Evolutionary conservation across 2,797 vertebrate genomes (phyloP).

Genomic region (Tolypeutes matacus): DNA sequence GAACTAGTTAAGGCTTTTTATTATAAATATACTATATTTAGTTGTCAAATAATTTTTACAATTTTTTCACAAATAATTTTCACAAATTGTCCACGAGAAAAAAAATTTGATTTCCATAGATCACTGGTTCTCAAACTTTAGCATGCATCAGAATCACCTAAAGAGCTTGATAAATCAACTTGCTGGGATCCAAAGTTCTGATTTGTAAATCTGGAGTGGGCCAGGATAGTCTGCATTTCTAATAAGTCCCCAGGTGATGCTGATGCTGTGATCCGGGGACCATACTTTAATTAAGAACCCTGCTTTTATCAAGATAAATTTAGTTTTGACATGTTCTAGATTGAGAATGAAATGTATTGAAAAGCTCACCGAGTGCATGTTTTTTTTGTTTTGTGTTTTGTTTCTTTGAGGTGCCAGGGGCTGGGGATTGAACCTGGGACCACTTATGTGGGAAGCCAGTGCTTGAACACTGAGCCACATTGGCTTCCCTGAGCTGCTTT

Average conservation of each 20-base stretch:
- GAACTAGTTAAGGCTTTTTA: neutral
- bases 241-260: neutral
- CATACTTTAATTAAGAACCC: neutral
- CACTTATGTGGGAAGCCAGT: no score
- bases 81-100: neutral
- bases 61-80: no score
- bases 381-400: no score
- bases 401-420: no score
- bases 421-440: no score
- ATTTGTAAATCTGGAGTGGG: accelerated
- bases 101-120: neutral
- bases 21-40: neutral
- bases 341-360: neutral
- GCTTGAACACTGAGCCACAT: no score
- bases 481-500: no score
- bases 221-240: neutral
- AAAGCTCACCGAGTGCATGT: no score
- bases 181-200: no score
- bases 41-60: neutral
- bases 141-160: no score
- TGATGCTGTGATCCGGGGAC: neutral
- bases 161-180: neutral
- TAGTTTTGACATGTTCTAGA: no score
- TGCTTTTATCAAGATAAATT: neutral
- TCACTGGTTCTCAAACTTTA: neutral